A percentile compares a stretch with the other conserved stretches of the same genome.
These are phyloP conservation scores for Capromys pilorides DNA, from an alignment of 2,797 vertebrate species.

Conservation along the genomic window DNA sequence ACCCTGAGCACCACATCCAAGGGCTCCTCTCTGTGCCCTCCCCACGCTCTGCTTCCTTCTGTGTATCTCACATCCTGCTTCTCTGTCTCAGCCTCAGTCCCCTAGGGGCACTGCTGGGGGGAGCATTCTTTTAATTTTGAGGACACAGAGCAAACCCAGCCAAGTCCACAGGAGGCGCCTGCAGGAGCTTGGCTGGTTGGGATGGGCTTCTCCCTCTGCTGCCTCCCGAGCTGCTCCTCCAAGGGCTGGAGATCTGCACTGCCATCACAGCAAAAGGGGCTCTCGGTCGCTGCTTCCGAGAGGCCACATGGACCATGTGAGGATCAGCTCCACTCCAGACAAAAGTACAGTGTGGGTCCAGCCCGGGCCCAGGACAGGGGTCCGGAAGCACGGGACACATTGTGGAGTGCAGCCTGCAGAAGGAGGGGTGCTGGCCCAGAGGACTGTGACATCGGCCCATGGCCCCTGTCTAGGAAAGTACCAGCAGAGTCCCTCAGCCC, in stretches of 20 bases:
- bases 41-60: neutral
- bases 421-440: neutral
- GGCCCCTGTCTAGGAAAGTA: accelerated
- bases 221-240: neutral
- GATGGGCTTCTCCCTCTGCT: neutral
- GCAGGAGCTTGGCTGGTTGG: neutral
- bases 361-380: neutral
- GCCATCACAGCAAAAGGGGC: neutral
- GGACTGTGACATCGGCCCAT: neutral
- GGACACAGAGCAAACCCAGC: accelerated
- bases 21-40: accelerated
- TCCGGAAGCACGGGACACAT: neutral
- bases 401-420: neutral
- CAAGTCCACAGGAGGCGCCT: neutral
- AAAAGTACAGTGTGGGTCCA: neutral
- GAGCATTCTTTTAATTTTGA: neutral
- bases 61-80: neutral
- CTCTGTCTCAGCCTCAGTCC: conserved; percentile 52
- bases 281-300: conserved; percentile 13
- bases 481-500: no score
- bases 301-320: neutral
- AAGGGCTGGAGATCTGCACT: conserved; percentile 54
- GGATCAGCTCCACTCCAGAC: neutral
- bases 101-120: neutral
- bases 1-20: neutral